Evolutionary conservation across 2,113 vertebrate genomes (phyloP).

Genomic region (Spermophilus dauricus): DNA sequence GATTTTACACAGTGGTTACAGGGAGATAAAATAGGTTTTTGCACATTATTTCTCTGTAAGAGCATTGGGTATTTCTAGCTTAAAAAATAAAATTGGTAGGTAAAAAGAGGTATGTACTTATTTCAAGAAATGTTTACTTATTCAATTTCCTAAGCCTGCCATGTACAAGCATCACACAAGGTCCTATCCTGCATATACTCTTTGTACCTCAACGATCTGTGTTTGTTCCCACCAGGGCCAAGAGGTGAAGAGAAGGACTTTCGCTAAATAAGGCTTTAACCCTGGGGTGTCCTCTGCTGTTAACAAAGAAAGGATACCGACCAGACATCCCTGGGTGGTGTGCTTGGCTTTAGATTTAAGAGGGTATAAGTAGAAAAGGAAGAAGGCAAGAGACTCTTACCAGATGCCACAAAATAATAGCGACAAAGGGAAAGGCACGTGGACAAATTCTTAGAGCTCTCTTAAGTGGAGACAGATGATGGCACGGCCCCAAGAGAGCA

Average conservation of each 20-base stretch:
- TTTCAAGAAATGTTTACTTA: not conserved
- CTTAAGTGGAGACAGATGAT: not conserved
- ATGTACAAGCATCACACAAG: accelerated
- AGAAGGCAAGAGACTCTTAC: not conserved
- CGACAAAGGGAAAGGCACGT: not conserved
- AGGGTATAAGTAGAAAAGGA: not conserved
- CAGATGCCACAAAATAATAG: not conserved
- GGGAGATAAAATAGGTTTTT: not conserved
- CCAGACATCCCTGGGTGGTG: not conserved
- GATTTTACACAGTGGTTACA: not conserved
- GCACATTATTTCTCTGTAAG: not conserved
- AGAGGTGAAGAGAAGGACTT: too few relatives aligned
- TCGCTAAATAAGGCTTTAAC: not conserved
- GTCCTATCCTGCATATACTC: not conserved
- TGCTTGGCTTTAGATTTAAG: not conserved
- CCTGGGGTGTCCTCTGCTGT: not conserved
- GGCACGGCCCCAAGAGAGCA: not conserved
- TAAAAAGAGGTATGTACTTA: not conserved
- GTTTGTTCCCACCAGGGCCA: not conserved
- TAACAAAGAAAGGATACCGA: not conserved
- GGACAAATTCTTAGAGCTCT: not conserved
- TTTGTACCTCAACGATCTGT: not conserved
- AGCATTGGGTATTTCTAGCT: not conserved
- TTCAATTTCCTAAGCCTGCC: not conserved
- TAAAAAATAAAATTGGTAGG: not conserved